Conservation (phyloP, 2,113 vertebrate species). For the Emberiza fucata region DNA sequence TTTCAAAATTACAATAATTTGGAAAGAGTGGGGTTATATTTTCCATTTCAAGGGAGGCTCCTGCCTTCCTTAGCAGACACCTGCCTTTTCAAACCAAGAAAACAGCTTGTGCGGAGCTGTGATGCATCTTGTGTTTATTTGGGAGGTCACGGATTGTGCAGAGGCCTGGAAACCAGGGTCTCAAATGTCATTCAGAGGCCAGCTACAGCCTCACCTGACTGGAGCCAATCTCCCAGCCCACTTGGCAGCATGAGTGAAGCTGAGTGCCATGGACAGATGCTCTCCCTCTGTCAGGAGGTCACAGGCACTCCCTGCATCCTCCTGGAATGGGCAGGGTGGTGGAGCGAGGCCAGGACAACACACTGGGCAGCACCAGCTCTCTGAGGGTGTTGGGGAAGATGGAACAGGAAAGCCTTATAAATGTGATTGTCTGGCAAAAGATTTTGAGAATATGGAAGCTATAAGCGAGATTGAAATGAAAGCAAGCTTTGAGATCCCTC, state of each 20-base stretch:
- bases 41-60: too few species aligned
- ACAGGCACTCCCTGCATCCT: accelerated
- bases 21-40: too few species aligned
- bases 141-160: neutral
- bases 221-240: neutral
- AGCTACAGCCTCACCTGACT: neutral
- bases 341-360: accelerated
- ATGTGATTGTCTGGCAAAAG: too few species aligned
- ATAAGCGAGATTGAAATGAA: too few species aligned
- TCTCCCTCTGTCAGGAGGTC: neutral
- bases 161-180: neutral
- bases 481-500: too few species aligned
- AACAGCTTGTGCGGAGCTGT: neutral
- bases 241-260: neutral
- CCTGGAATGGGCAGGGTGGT: accelerated
- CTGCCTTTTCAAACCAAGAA: neutral
- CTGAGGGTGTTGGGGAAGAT: neutral
- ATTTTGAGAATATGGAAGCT: too few species aligned
- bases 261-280: neutral
- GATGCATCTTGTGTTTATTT: neutral
- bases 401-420: too few species aligned
- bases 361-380: neutral
- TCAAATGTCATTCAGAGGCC: neutral
- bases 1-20: too few species aligned
- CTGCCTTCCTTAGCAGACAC: too few species aligned